Conservation (phyloP, 2,113 vertebrate genomes). For the Hemiscyllium ocellatum region DNA sequence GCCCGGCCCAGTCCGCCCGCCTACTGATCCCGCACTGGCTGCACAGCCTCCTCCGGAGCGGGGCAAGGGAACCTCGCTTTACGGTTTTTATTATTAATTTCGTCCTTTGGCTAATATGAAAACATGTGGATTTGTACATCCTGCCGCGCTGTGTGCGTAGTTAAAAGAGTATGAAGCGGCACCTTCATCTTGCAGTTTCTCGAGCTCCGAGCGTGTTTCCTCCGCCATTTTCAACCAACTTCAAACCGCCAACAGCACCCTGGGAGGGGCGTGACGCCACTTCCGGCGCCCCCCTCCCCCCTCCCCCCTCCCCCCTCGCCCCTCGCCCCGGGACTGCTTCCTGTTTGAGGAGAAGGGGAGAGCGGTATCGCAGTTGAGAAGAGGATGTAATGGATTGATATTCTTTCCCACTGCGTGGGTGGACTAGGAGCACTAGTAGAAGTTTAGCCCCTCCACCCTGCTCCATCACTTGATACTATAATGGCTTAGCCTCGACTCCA, state of each 20-base stretch:
- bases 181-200: conserved; percentile 54
- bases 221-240: conserved; percentile 53
- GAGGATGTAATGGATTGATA: no score
- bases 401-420: no score
- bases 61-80: not conserved
- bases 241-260: not conserved
- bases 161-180: conserved; percentile 52
- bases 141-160: not conserved
- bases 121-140: not conserved
- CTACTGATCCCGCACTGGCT: not conserved
- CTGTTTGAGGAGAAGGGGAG: no score
- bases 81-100: not conserved
- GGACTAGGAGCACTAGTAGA: not conserved
- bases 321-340: not conserved
- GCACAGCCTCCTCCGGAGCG: not conserved
- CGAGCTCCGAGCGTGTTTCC: conserved; percentile 42
- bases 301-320: not conserved
- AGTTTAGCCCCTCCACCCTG: no score
- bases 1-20: not conserved
- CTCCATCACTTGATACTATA: no score
- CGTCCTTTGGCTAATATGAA: not conserved
- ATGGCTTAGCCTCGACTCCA: no score
- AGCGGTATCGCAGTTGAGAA: no score
- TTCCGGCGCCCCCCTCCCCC: not conserved
- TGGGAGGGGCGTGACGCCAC: not conserved